Evolutionary conservation across 1,140 invertebrate genomes (phyloP).

Genomic region (Aphidius ervi): DNA sequence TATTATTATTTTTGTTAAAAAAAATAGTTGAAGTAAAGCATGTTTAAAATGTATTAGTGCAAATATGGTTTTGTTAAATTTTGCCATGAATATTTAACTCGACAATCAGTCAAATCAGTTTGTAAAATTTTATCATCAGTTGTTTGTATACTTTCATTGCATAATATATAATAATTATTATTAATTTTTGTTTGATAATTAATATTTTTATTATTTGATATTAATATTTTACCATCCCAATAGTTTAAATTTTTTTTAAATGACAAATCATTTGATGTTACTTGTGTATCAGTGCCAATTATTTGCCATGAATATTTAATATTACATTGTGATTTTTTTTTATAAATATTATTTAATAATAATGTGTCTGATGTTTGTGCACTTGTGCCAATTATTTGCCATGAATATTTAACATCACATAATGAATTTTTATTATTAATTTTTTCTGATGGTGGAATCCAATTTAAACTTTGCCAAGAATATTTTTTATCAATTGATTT

Average conservation of each 20-base stretch:
- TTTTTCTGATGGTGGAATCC: conserved; percentile 21
- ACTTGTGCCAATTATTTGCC: conserved; percentile 32
- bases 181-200: background rate
- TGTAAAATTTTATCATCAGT: conserved; percentile 26
- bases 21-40: too few relatives aligned
- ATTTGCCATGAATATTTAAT: conserved; percentile 40
- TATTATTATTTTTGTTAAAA: too few relatives aligned
- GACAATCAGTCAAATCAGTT: conserved; percentile 21
- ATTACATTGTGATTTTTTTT: conserved; percentile 14
- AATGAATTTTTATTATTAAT: conserved; percentile 6
- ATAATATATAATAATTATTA: conserved; percentile 20
- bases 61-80: conserved; percentile 25
- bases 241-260: conserved; percentile 18
- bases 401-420: conserved; percentile 33
- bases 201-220: conserved; percentile 7
- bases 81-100: conserved; percentile 28
- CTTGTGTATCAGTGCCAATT: conserved; percentile 32
- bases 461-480: conserved; percentile 24
- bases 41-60: background rate
- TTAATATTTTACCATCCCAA: conserved; percentile 24
- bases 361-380: conserved; percentile 30
- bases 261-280: conserved; percentile 15
- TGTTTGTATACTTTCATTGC: conserved; percentile 29
- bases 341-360: background rate
- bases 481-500: conserved; percentile 19